These are phyloP conservation scores for Diachasma alloeum DNA, from an alignment of 1,140 invertebrate species.

Conservation along the genomic window DNA sequence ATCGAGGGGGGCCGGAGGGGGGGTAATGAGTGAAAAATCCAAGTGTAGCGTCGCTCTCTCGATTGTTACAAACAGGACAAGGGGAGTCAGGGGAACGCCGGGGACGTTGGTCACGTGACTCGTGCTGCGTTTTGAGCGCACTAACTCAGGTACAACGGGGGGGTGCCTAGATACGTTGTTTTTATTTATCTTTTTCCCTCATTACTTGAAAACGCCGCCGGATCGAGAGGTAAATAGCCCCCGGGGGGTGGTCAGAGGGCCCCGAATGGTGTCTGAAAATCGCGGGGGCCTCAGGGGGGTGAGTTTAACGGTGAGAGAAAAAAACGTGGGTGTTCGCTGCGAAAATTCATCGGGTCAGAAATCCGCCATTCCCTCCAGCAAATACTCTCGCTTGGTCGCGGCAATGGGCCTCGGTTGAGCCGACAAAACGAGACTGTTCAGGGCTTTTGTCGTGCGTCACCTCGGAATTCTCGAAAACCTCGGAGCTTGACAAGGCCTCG, in stretches of 20 bases:
- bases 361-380: no score
- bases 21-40: background rate
- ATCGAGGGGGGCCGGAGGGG: background rate
- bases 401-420: no score
- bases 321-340: no score
- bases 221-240: no score
- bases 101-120: background rate
- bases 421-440: no score
- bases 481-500: background rate
- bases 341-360: no score
- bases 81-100: background rate
- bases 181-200: background rate
- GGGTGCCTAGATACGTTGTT: background rate
- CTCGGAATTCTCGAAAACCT: background rate
- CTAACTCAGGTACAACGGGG: background rate
- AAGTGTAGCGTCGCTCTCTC: constrained; percentile 9
- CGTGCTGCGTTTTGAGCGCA: constrained; percentile 1
- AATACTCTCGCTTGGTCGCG: no score
- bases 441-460: no score
- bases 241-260: no score
- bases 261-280: no score
- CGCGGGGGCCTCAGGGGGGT: no score
- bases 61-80: background rate
- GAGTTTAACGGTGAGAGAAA: no score
- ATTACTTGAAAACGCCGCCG: background rate